Evolutionary conservation across 2,797 vertebrate genomes (phyloP).

Genomic region (Knipowitschia caucasica): DNA sequence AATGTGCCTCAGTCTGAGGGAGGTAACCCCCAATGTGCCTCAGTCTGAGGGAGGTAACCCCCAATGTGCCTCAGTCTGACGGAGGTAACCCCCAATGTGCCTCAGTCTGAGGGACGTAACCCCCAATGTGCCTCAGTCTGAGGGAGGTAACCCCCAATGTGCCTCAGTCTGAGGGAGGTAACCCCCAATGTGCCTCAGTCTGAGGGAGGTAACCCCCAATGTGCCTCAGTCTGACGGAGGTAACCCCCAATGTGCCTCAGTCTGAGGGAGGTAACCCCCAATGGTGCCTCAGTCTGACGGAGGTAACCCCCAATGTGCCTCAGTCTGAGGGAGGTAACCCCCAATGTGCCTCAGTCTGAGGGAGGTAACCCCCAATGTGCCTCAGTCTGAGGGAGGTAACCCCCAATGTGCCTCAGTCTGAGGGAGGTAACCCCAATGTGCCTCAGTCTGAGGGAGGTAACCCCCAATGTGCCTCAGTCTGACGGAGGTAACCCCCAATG

Average conservation of each 20-base stretch:
- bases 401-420: background rate
- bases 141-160: constrained; percentile 84
- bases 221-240: constrained; percentile 84
- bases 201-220: constrained; percentile 86
- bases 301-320: constrained; percentile 76
- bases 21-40: constrained; percentile 95
- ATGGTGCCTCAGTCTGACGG: too few relatives aligned
- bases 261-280: too few relatives aligned
- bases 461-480: constrained; percentile 54
- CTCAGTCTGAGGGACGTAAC: constrained; percentile 96
- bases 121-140: constrained; percentile 95
- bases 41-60: constrained; percentile 96
- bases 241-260: constrained; percentile 58
- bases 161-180: constrained; percentile 87
- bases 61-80: background rate
- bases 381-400: constrained; percentile 97
- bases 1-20: constrained; percentile 94
- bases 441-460: constrained; percentile 98
- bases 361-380: constrained; percentile 96
- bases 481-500: constrained; percentile 86
- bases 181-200: constrained; percentile 61
- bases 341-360: too few relatives aligned
- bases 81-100: too few relatives aligned
- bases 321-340: too few relatives aligned
- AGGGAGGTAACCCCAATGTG: constrained; percentile 96